Base-by-base conservation (phyloP, 2,888 invertebrate genomes). In the Pheosia tremula region DNA sequence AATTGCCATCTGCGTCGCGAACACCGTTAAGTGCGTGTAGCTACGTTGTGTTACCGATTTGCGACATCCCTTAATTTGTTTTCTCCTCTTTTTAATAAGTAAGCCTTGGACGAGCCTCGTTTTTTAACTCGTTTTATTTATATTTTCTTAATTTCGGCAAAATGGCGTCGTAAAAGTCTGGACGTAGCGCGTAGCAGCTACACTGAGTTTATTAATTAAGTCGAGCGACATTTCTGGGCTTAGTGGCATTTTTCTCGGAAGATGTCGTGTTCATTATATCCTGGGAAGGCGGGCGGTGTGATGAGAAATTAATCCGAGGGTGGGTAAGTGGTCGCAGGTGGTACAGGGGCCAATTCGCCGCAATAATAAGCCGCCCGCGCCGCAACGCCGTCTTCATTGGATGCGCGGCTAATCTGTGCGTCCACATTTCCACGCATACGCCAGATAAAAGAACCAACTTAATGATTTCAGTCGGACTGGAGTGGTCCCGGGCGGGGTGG, bases 231-330 rank as follows among this genome's bases (percentile, higher is more conserved):
- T 85, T 81, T 83, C 79, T 76, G 79, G 83, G 85, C 84, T 87
- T 84, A 85, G 83, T 85, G 79, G 86, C 81, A 88, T 93, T 93
- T 93, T 93, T 91, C 90, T 88, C 75, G 74, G 80, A 85, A 86
- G 84, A 86, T 84, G 83, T 84, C 83, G 77, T 86, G 83, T 86
- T 89, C 92, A 91, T 93, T 93, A 90, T 89, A 85, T 87, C 81
- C 80, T 75, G 77, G 77, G 83, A 81, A 86, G 81, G 86, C 84
- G 82, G 80, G 79, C 80, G 81, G 79, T 84, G 87, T 92, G 91
- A 93, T 92, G 91, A 92, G 92, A 91, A 90, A 93, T 92, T 93
- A 93, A 93, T 92, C 93, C 90, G 78, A 78, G 82, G 80, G 77
- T 72, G 79, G 81, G 86, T 88, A 89, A 89, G 89, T 88, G 89